Conservation (phyloP, 2,797 vertebrate genomes). For the Harpagifer antarcticus region DNA sequence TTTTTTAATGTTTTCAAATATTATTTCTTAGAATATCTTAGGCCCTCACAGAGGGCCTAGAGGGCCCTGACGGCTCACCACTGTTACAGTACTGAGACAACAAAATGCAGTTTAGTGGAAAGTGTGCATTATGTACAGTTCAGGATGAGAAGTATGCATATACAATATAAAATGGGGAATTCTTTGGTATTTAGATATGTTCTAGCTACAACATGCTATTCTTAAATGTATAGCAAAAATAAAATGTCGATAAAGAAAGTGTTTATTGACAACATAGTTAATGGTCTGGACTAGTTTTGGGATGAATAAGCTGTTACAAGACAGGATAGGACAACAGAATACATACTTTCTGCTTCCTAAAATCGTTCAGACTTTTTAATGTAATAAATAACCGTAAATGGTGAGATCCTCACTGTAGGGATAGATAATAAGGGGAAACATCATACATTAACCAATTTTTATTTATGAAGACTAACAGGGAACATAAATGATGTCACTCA, state of each 20-base stretch:
- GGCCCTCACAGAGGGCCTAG: too few species aligned
- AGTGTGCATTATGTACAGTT: too few species aligned
- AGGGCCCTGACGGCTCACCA: too few species aligned
- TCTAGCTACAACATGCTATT: too few species aligned
- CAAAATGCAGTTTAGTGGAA: too few species aligned
- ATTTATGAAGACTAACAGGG: neutral
- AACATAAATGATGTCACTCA: conserved; percentile 9
- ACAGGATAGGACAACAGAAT: neutral
- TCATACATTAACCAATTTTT: neutral
- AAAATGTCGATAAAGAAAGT: too few species aligned
- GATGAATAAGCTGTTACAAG: too few species aligned
- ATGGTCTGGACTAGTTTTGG: neutral
- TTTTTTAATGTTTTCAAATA: too few species aligned
- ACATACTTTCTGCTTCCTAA: too few species aligned
- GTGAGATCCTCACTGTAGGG: neutral
- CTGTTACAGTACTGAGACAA: neutral
- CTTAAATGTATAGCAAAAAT: too few species aligned
- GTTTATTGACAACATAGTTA: too few species aligned
- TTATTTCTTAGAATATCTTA: too few species aligned
- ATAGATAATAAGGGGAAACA: neutral
- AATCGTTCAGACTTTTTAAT: neutral
- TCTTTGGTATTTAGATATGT: neutral
- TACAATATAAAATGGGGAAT: neutral
- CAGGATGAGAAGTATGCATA: neutral
- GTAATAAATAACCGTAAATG: neutral